A percentile compares a stretch with the other conserved stretches of the same genome.
Conservation (phyloP, 2,113 vertebrate genomes). For the Etia nguti region DNA sequence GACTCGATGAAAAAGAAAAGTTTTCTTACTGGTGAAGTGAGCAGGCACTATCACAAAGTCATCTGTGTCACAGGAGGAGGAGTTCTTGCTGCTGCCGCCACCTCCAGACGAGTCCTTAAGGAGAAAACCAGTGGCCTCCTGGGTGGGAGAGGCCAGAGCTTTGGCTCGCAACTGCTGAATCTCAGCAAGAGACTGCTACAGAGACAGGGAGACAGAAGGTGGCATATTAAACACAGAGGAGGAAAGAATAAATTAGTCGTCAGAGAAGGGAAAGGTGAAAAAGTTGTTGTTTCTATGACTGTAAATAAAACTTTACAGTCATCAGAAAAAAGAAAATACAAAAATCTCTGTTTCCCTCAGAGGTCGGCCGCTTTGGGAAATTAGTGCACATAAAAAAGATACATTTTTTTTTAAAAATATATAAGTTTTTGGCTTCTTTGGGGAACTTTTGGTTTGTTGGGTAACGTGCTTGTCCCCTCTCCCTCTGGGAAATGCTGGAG, state of each 20-base stretch:
- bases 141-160: constrained; percentile 80
- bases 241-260: neutral
- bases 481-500: neutral
- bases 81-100: constrained; percentile 90
- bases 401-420: neutral
- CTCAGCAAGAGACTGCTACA: constrained; percentile 88
- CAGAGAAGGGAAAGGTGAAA: neutral
- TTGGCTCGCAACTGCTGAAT: constrained; percentile 85
- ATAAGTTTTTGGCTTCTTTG: neutral
- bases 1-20: neutral
- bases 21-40: constrained; percentile 84
- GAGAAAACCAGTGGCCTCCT: constrained; percentile 80
- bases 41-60: constrained; percentile 97
- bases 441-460: neutral
- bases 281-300: neutral
- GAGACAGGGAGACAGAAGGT: neutral
- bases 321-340: neutral
- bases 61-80: constrained; percentile 91
- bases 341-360: neutral
- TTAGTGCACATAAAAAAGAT: neutral
- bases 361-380: neutral
- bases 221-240: neutral
- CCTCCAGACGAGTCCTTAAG: constrained; percentile 84
- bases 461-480: neutral
- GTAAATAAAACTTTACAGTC: neutral